Percentiles rank a stretch among this genome's conserved stretches.
Conservation (phyloP, 2,888 invertebrate species). For the Sinodicranocentrus sp. region DNA sequence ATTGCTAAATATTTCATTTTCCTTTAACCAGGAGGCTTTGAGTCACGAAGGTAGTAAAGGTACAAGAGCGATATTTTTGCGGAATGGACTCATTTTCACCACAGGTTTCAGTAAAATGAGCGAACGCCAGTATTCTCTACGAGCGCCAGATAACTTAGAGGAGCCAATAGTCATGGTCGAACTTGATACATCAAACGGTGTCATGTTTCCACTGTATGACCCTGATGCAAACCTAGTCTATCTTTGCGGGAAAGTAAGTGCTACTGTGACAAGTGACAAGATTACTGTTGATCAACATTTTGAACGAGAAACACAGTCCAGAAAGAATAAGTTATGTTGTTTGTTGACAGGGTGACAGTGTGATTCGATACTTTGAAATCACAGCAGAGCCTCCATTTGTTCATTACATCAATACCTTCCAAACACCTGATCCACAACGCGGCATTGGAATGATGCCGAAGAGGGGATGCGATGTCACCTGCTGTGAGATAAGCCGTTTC, state of each 20-base stretch:
- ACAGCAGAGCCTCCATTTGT: slow-evolving; percentile 96
- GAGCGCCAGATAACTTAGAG: slow-evolving; percentile 91
- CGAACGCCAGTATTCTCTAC: slow-evolving; percentile 97
- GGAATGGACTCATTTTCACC: slow-evolving; percentile 94
- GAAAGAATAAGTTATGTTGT: too few species aligned
- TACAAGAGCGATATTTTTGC: slow-evolving; percentile 92
- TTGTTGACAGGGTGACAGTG: slow-evolving; percentile 89
- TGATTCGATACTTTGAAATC: slow-evolving; percentile 96
- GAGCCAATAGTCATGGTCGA: slow-evolving; percentile 96
- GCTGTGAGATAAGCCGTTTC: slow-evolving; percentile 96
- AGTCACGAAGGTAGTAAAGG: slow-evolving; percentile 97
- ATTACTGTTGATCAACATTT: too few species aligned
- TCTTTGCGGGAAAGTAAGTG: slow-evolving; percentile 90
- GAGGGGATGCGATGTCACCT: slow-evolving; percentile 95
- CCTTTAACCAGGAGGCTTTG: slow-evolving; percentile 84
- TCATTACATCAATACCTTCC: slow-evolving; percentile 98
- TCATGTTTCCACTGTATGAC: slow-evolving; percentile 98
- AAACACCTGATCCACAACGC: slow-evolving; percentile 98
- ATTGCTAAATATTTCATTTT: slow-evolving; percentile 49
- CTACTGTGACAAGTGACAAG: too few species aligned
- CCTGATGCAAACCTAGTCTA: slow-evolving; percentile 96
- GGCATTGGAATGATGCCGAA: slow-evolving; percentile 99
- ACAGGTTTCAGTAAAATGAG: slow-evolving; percentile 99
- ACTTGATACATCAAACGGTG: slow-evolving; percentile 96
- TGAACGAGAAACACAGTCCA: too few species aligned